Conservation (phyloP, 2,113 vertebrate genomes). For the Urocynchramus pylzowi region DNA sequence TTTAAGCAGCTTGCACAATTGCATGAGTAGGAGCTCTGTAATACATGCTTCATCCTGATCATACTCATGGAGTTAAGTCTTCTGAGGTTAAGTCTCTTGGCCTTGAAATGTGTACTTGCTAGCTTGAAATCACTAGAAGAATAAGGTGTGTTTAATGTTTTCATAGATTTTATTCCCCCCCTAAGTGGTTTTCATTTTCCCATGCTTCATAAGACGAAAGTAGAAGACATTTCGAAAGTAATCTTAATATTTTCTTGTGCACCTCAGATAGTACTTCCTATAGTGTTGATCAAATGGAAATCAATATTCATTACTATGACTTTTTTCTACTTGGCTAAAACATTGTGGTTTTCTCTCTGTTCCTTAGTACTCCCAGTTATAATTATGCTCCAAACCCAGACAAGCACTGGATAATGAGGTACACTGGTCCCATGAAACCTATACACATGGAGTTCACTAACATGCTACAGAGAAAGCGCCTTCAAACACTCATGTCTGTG, state of each 20-base stretch:
- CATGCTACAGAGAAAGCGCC: constrained; percentile 90
- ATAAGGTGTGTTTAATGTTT: background rate
- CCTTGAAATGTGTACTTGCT: background rate
- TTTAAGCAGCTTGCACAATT: background rate
- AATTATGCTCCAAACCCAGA: constrained; percentile 94
- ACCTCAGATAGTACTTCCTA: background rate
- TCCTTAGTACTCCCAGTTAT: constrained; percentile 90
- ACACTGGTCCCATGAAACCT: constrained; percentile 95
- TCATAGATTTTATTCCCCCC: background rate
- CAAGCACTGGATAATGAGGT: constrained; percentile 98
- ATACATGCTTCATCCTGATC: background rate
- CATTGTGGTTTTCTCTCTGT: background rate
- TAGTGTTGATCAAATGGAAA: background rate
- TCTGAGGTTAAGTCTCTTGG: background rate
- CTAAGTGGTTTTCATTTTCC: background rate
- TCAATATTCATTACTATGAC: background rate
- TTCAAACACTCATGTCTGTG: constrained; percentile 94
- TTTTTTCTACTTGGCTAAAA: background rate
- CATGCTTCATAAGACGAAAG: background rate
- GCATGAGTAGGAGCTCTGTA: background rate
- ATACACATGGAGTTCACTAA: constrained; percentile 99
- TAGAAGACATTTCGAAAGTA: background rate
- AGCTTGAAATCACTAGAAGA: background rate
- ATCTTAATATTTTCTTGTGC: background rate
- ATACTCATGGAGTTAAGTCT: background rate